A percentile compares a stretch with the other conserved stretches of the same genome.
Conservation (phyloP, 1,140 invertebrate genomes). For the Rhyzopertha dominica region DNA sequence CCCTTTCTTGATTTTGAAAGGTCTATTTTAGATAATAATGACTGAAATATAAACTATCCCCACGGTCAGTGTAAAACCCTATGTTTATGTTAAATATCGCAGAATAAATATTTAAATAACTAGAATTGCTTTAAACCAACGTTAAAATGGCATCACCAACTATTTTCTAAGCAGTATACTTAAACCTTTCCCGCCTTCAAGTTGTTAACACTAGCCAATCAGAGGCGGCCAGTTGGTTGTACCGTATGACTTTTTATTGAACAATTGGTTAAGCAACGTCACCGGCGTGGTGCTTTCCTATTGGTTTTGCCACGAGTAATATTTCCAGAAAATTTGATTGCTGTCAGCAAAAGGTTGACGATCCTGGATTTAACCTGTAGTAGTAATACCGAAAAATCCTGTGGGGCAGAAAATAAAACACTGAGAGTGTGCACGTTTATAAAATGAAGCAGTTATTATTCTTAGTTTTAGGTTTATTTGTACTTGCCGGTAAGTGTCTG, state of each 20-base stretch:
- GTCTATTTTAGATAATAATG: too few species aligned
- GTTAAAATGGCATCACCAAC: too few species aligned
- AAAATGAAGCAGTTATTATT: conserved; percentile 55
- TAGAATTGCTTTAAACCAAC: too few species aligned
- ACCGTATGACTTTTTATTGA: conserved; percentile 12
- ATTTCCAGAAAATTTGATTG: conserved; percentile 16
- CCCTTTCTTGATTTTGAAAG: too few species aligned
- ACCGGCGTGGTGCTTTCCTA: conserved; percentile 31
- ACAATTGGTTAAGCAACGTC: conserved; percentile 20
- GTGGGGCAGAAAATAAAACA: conserved; percentile 1
- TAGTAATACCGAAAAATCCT: conserved; percentile 11
- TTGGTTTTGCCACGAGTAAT: conserved; percentile 28
- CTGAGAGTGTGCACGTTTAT: conserved; percentile 1
- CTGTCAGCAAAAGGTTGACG: conserved; percentile 15
- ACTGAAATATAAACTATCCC: too few species aligned
- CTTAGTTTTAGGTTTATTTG: conserved; percentile 47
- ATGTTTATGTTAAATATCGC: too few species aligned
- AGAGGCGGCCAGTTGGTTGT: conserved; percentile 26
- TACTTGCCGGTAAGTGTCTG: conserved; percentile 51
- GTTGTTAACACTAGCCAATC: too few species aligned
- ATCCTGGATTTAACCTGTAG: conserved; percentile 25
- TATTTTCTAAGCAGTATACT: too few species aligned
- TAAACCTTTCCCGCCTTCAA: too few species aligned
- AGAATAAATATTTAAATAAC: too few species aligned
- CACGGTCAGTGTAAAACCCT: too few species aligned